Conservation (phyloP, 2,113 vertebrate species). For the Ursus arctos region DNA sequence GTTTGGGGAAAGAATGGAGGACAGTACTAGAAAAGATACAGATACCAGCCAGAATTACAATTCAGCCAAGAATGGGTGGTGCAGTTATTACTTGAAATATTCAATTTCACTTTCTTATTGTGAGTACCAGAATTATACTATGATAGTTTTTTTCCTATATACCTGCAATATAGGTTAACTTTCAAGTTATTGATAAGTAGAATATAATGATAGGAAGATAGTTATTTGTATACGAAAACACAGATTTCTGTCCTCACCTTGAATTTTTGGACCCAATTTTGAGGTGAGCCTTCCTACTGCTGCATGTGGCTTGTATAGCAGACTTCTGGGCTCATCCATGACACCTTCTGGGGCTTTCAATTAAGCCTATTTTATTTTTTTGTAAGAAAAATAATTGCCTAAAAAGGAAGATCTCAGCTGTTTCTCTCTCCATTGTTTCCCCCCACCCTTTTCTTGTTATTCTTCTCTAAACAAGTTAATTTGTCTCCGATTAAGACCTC, state of each 20-base stretch:
- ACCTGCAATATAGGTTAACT: not conserved
- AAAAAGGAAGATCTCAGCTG: not conserved
- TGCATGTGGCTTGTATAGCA: not conserved
- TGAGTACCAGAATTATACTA: not conserved
- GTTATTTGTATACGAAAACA: not conserved
- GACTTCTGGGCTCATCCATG: not conserved
- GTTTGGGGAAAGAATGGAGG: not conserved
- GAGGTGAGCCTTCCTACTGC: not conserved
- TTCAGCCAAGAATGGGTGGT: not conserved
- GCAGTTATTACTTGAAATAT: not conserved
- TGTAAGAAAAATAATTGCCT: not conserved
- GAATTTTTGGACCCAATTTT: not conserved
- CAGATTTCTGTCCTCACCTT: not conserved
- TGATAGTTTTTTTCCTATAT: not conserved
- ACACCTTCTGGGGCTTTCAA: not conserved
- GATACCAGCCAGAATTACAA: not conserved
- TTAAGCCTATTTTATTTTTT: not conserved
- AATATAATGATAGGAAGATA: not conserved
- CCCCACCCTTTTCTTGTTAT: not conserved
- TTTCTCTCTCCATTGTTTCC: not conserved
- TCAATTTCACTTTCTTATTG: not conserved
- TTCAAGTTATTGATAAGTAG: conserved; percentile 6
- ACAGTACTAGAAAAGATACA: not conserved
- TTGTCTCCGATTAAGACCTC: not conserved
- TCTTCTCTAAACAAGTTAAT: not conserved